Percentiles rank a stretch among this genome's conserved stretches.
These are phyloP conservation scores for Latrodectus elegans DNA, from an alignment of 2,888 invertebrate genomes.

Conservation along the genomic window DNA sequence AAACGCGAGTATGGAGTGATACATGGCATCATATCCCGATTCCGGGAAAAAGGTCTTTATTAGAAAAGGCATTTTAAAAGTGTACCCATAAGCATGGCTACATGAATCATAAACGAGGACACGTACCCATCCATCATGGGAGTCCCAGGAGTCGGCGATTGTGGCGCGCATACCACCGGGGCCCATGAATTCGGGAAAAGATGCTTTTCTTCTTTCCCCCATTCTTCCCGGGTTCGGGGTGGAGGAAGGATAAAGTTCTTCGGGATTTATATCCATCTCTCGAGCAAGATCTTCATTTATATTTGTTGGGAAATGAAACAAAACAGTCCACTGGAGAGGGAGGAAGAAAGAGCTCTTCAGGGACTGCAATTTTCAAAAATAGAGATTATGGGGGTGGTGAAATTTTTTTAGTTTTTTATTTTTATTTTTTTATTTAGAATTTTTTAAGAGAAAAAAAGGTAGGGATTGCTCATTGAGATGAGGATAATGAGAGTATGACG, in stretches of 20 bases:
- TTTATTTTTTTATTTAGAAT: conserved; percentile 19
- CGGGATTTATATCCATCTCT: conserved; percentile 56
- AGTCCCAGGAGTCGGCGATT: conserved; percentile 30
- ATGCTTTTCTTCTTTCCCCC: conserved; percentile 15
- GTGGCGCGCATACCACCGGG: neutral
- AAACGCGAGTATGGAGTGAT: neutral
- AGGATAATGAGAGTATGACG: conserved; percentile 21
- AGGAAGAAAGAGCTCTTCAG: conserved; percentile 14
- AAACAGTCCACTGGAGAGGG: conserved; percentile 21
- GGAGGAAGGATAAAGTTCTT: neutral
- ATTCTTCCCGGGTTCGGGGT: neutral
- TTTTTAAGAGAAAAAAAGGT: neutral
- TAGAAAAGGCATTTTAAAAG: conserved; percentile 65
- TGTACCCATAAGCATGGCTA: conserved; percentile 14
- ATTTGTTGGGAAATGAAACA: conserved; percentile 50
- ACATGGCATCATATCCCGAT: conserved; percentile 50
- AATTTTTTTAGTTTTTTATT: neutral
- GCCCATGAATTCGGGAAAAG: conserved; percentile 56
- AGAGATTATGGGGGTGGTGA: neutral
- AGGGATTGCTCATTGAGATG: neutral
- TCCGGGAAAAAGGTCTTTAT: conserved; percentile 59
- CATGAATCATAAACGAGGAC: conserved; percentile 59
- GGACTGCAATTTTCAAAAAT: conserved; percentile 30
- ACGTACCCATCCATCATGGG: conserved; percentile 46
- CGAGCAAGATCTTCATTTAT: conserved; percentile 48